A percentile compares a stretch with the other conserved stretches of the same genome.
Evolutionary conservation across 1,140 invertebrate species (phyloP).

Genomic region (Nylanderia fulva): DNA sequence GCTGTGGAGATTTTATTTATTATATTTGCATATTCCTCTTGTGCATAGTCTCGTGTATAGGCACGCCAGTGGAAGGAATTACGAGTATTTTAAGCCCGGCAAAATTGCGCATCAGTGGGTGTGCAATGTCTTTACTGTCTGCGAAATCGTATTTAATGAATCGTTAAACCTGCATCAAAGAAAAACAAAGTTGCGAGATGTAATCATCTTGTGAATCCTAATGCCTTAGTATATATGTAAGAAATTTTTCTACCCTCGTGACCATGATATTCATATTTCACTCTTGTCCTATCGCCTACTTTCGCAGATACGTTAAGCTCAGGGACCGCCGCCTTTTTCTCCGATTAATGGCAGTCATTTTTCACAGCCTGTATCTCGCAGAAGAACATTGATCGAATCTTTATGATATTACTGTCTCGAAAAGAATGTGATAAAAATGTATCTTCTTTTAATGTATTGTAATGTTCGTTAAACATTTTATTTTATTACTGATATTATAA

Average conservation of each 20-base stretch:
- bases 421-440: slow-evolving; percentile 2
- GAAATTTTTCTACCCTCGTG: slow-evolving; percentile 25
- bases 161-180: neutral
- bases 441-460: too few relatives aligned
- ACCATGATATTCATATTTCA: slow-evolving; percentile 58
- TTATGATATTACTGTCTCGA: neutral
- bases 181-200: neutral
- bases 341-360: slow-evolving; percentile 68
- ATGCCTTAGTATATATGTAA: slow-evolving; percentile 15
- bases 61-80: slow-evolving; percentile 11
- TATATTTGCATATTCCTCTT: slow-evolving; percentile 49
- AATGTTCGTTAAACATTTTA: neutral
- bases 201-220: neutral
- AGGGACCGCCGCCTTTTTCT: slow-evolving; percentile 54
- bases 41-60: neutral
- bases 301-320: slow-evolving; percentile 65
- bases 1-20: slow-evolving; percentile 50
- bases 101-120: neutral
- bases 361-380: slow-evolving; percentile 63
- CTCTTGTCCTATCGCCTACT: slow-evolving; percentile 60
- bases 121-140: neutral
- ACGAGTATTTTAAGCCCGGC: neutral
- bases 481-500: neutral
- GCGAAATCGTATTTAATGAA: neutral
- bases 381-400: slow-evolving; percentile 69